A percentile compares a stretch with the other conserved stretches of the same genome.
Evolutionary conservation across 2,888 invertebrate genomes (phyloP).

Genomic region (Aethes cnicana): DNA sequence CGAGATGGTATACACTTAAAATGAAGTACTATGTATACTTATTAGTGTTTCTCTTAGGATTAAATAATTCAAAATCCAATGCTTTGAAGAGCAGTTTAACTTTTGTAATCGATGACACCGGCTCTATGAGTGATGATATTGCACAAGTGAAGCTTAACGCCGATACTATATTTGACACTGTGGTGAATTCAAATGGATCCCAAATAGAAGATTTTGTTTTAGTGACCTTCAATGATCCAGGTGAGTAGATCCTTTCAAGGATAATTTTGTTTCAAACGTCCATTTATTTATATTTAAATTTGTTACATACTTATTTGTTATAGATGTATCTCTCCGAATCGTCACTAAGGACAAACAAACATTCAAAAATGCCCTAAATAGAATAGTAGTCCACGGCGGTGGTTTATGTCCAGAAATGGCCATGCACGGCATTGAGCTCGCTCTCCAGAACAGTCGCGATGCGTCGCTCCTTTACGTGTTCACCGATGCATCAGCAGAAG

Average conservation of each 20-base stretch:
- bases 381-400: constrained; percentile 43
- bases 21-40: not conserved
- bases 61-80: constrained; percentile 26
- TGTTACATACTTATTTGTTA: constrained; percentile 25
- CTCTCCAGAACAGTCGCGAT: constrained; percentile 47
- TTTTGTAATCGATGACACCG: constrained; percentile 63
- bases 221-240: constrained; percentile 64
- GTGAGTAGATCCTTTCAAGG: constrained; percentile 43
- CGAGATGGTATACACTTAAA: not conserved
- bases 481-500: constrained; percentile 64
- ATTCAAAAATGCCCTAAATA: constrained; percentile 44
- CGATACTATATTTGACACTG: constrained; percentile 55
- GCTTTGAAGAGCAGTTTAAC: constrained; percentile 53
- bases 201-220: constrained; percentile 60
- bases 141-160: constrained; percentile 47
- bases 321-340: constrained; percentile 40
- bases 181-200: constrained; percentile 47
- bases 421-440: constrained; percentile 56
- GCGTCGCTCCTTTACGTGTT: constrained; percentile 59
- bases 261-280: not conserved
- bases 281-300: not conserved
- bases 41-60: not conserved
- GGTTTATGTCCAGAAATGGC: constrained; percentile 57
- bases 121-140: constrained; percentile 58
- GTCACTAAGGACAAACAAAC: constrained; percentile 43